phyloP scores from a whole-genome alignment of 2,888 invertebrate species.

The Phania funesta region DNA sequence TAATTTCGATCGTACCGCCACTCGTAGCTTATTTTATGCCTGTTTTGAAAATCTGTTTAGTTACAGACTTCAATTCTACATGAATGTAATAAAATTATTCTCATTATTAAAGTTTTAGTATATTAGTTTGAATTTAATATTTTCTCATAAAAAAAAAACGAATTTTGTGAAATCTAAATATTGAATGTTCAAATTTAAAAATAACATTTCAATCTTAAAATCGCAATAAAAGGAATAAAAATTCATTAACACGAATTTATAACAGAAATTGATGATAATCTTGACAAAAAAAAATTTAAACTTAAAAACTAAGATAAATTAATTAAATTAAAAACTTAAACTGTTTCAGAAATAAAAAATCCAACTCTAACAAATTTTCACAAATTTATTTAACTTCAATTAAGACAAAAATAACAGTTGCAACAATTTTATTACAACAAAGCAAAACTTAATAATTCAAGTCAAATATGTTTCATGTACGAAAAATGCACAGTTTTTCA shows the following conservation, averaged over 20 bases:
- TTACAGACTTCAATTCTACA: no score
- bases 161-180: neutral
- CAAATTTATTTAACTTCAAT: conserved; percentile 26
- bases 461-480: conserved; percentile 57
- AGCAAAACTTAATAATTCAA: neutral
- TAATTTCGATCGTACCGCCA: no score
- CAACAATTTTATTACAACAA: conserved; percentile 15
- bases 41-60: no score
- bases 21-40: no score
- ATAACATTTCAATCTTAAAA: conserved; percentile 33
- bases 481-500: conserved; percentile 56
- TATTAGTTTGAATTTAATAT: no score
- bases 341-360: conserved; percentile 28
- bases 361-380: conserved; percentile 44
- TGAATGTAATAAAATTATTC: no score
- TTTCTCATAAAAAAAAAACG: neutral
- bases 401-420: conserved; percentile 26
- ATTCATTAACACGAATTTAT: conserved; percentile 64
- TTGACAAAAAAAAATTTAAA: conserved; percentile 25
- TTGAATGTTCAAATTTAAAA: conserved; percentile 47
- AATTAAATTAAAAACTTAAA: conserved; percentile 31
- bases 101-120: no score
- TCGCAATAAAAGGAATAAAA: conserved; percentile 23
- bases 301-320: neutral
- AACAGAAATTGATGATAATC: conserved; percentile 67